phyloP scores from a whole-genome alignment of 2,888 invertebrate genomes.

The Pyralis farinalis region DNA sequence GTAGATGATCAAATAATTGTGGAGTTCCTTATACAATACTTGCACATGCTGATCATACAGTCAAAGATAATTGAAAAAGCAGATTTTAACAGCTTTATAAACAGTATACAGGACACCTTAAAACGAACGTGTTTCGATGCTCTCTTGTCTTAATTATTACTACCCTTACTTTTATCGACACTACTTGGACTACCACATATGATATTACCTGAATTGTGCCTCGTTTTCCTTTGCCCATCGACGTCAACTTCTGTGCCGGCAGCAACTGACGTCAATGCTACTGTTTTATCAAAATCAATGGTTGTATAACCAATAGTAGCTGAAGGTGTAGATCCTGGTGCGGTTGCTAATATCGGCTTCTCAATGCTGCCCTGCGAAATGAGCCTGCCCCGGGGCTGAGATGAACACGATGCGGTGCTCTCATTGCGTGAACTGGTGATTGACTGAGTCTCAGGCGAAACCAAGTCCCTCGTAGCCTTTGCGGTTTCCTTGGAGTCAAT shows the following conservation, averaged over 20 bases:
- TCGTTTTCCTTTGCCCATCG: constrained; percentile 89
- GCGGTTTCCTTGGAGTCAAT: constrained; percentile 80
- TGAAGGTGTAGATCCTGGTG: constrained; percentile 79
- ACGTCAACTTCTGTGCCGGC: constrained; percentile 84
- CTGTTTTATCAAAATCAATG: constrained; percentile 97
- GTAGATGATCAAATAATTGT: too few relatives aligned
- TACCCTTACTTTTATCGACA: constrained; percentile 42
- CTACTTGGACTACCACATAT: constrained; percentile 66
- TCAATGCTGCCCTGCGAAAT: constrained; percentile 60
- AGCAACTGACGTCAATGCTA: constrained; percentile 91
- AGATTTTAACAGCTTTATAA: too few relatives aligned
- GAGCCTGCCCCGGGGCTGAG: constrained; percentile 48
- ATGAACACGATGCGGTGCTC: constrained; percentile 46
- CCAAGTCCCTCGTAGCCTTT: constrained; percentile 39
- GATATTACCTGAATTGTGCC: constrained; percentile 89
- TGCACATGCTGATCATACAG: too few relatives aligned
- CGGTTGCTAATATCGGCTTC: constrained; percentile 31
- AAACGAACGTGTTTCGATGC: too few relatives aligned
- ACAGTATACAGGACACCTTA: too few relatives aligned
- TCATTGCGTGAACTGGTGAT: constrained; percentile 54
- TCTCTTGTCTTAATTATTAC: constrained; percentile 21
- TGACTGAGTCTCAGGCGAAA: constrained; percentile 53
- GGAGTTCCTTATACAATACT: too few relatives aligned
- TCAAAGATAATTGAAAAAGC: too few relatives aligned
- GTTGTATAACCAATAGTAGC: constrained; percentile 88